Conservation (phyloP, 2,797 vertebrate genomes). For the Ciconia nigra region DNA sequence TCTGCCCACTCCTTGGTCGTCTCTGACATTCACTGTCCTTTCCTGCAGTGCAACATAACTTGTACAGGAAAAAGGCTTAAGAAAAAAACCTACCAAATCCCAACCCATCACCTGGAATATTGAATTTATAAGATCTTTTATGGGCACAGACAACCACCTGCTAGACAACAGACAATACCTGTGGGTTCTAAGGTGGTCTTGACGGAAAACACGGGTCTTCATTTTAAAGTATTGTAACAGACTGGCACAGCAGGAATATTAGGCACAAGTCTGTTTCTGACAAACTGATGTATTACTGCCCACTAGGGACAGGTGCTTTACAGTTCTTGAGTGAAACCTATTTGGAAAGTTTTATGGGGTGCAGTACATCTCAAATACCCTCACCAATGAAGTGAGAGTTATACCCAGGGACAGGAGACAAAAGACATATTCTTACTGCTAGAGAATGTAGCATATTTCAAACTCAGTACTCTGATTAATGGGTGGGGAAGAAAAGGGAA, state of each 20-base stretch:
- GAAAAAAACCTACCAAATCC: neutral
- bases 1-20: neutral
- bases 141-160: neutral
- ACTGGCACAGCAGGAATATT: neutral
- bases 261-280: neutral
- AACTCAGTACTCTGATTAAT: neutral
- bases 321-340: neutral
- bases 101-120: neutral
- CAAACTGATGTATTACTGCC: neutral
- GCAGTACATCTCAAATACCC: neutral
- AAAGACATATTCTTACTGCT: neutral
- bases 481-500: neutral
- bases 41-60: neutral
- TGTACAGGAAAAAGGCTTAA: neutral
- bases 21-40: neutral
- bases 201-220: neutral
- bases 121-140: neutral
- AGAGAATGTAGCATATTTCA: neutral
- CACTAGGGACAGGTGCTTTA: neutral
- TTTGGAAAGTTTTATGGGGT: neutral
- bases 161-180: neutral
- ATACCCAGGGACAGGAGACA: neutral
- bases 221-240: neutral
- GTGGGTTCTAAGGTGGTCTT: neutral
- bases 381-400: neutral